These are phyloP conservation scores for Penaeus indicus DNA, from an alignment of 1,140 invertebrate species.

Conservation along the genomic window DNA sequence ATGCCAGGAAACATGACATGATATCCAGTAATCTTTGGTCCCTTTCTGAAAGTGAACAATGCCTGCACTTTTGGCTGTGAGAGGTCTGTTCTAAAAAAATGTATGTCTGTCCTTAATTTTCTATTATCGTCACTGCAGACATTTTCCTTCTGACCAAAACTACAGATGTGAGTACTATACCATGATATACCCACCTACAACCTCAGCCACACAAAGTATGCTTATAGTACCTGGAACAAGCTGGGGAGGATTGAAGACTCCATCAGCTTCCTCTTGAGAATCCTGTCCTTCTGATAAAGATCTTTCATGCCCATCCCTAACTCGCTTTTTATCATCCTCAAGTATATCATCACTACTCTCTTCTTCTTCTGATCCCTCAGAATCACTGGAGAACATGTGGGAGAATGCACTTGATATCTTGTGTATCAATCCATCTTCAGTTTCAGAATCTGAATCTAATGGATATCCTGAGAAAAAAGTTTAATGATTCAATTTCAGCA, in stretches of 20 bases:
- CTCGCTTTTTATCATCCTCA: constrained; percentile 35
- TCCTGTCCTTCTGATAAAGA: constrained; percentile 24
- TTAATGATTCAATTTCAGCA: background rate
- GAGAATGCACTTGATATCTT: constrained; percentile 80
- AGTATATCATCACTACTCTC: constrained; percentile 39
- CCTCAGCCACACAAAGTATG: no score
- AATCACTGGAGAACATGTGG: constrained; percentile 78
- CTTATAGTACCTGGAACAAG: constrained; percentile 25
- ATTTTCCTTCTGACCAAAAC: background rate
- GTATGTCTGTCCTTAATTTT: background rate
- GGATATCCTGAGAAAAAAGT: constrained; percentile 71
- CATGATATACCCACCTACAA: no score
- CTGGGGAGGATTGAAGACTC: constrained; percentile 24
- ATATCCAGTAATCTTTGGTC: no score
- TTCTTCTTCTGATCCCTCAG: constrained; percentile 55
- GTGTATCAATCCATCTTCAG: constrained; percentile 79
- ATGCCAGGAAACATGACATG: no score
- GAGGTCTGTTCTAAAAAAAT: no score
- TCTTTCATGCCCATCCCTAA: constrained; percentile 1
- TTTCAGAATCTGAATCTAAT: constrained; percentile 86
- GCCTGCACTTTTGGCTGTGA: no score
- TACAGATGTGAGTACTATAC: no score
- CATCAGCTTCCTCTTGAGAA: constrained; percentile 29
- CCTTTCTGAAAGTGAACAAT: no score
- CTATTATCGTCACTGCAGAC: no score